Evolutionary conservation across 2,113 vertebrate species (phyloP).

Genomic region (Paedocypris sp.): DNA sequence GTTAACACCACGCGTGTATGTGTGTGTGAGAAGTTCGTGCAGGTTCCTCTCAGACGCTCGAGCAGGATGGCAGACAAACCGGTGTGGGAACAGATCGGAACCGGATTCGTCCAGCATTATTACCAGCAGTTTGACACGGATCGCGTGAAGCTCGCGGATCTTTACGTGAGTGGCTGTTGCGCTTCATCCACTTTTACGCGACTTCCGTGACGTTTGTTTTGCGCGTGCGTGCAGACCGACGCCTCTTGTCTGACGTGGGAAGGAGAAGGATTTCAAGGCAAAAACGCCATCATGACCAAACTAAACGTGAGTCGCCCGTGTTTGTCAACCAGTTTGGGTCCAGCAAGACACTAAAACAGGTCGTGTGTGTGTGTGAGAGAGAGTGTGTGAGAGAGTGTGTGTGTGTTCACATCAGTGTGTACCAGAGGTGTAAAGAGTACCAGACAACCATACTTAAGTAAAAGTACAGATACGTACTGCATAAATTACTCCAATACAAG

Average conservation of each 20-base stretch:
- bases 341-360: too few species aligned
- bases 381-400: too few species aligned
- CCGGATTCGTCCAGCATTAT: conserved; percentile 56
- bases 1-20: conserved; percentile 1
- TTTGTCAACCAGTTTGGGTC: too few species aligned
- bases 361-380: too few species aligned
- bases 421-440: too few species aligned
- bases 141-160: conserved; percentile 49
- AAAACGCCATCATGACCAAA: conserved; percentile 51
- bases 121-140: conserved; percentile 54
- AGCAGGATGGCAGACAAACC: conserved; percentile 53
- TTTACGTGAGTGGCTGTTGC: conserved; percentile 49
- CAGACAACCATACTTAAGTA: too few species aligned
- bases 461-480: too few species aligned
- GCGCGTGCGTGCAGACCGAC: conserved; percentile 33
- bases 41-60: background rate
- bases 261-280: conserved; percentile 54
- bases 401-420: too few species aligned
- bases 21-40: background rate
- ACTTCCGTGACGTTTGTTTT: too few species aligned
- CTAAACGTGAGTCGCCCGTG: conserved; percentile 45
- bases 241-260: conserved; percentile 61
- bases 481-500: too few species aligned
- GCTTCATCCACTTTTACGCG: background rate
- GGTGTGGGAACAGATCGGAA: conserved; percentile 58